These are phyloP conservation scores for Apis florea DNA, from an alignment of 1,140 invertebrate genomes.

Conservation along the genomic window DNA sequence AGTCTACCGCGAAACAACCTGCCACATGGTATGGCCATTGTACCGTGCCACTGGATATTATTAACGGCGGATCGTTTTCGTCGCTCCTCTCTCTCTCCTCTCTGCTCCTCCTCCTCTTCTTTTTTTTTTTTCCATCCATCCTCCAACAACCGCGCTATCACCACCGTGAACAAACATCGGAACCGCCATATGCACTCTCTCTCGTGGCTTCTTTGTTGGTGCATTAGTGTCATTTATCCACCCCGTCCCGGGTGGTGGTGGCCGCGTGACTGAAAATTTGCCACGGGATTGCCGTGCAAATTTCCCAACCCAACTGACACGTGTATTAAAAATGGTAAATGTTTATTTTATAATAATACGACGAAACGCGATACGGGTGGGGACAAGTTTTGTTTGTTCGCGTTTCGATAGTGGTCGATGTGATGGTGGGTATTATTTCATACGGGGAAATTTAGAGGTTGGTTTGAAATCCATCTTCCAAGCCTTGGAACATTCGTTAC, in stretches of 20 bases:
- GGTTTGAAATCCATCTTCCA: too few relatives aligned
- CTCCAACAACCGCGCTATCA: slow-evolving; percentile 48
- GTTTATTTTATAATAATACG: slow-evolving; percentile 16
- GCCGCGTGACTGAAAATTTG: slow-evolving; percentile 45
- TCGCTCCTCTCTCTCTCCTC: slow-evolving; percentile 31
- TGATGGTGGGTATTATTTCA: too few relatives aligned
- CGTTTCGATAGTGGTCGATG: not conserved
- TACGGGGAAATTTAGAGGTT: too few relatives aligned
- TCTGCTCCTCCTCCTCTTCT: not conserved
- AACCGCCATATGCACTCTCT: slow-evolving; percentile 57
- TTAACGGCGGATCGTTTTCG: slow-evolving; percentile 61
- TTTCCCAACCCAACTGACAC: slow-evolving; percentile 1
- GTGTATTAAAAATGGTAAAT: slow-evolving; percentile 30
- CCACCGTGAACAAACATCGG: slow-evolving; percentile 55
- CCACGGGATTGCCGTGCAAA: not conserved
- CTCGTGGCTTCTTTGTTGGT: slow-evolving; percentile 51
- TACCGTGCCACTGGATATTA: slow-evolving; percentile 57
- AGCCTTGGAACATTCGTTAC: too few relatives aligned
- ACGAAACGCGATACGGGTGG: not conserved
- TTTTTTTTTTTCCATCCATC: not conserved
- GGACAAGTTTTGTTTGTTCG: not conserved
- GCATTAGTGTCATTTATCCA: slow-evolving; percentile 55
- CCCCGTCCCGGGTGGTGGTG: slow-evolving; percentile 5
- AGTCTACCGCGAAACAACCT: slow-evolving; percentile 73
- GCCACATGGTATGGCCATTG: slow-evolving; percentile 72